Base-by-base conservation (phyloP, 2,113 vertebrate genomes). In the Patagioenas fasciata region DNA sequence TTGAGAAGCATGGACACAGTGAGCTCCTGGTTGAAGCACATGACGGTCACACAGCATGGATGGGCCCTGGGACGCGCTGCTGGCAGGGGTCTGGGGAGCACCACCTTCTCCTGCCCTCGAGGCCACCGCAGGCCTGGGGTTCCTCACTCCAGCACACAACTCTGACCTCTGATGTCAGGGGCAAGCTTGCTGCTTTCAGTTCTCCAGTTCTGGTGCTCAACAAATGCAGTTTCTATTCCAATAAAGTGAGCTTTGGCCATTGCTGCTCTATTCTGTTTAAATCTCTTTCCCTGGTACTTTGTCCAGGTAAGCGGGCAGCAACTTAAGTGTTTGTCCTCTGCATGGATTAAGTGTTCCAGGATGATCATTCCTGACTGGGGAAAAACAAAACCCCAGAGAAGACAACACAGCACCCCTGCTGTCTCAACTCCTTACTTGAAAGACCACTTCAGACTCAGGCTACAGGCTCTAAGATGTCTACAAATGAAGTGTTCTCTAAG, bases 1-100 rank as follows among this genome's bases (percentile, higher is more conserved):
- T 97, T 50, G 97, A 97, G 97, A 97, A 97, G 96, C 97, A 97
- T 25, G 80, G 91, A 84, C 94, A 97, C 91, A 84, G 60, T 32
- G 85, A 96, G 94, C 89, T 95, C 93, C 94, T 84, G 26, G 65
- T 92, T 42, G 88, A 97, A 97, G 97, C 97, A 92, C 93, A 79
- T 90, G 96, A 93, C 88, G 70, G 80, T 95, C 93, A 97, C 95
- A 97, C 92, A 91, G 87, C 81, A 96, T 97, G 97, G 92, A 95
- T 92, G 96, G 85, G 80, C 89, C 88, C 94, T 93, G 92, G 85
- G 96, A 97, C 42, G 5, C 4, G 57, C 97, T 97, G 97, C 92
- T 93, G 91, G 26, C 91, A 48, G 79, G 90, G 87, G 83, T 77
- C 81, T 94, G 93, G 92, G 79, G 79, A 94, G 89, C 96, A 93